Evolutionary conservation across 2,888 invertebrate genomes (phyloP), one percentile per base, ranked within the genome.

Genomic region (Frankliniella fusca): DNA sequence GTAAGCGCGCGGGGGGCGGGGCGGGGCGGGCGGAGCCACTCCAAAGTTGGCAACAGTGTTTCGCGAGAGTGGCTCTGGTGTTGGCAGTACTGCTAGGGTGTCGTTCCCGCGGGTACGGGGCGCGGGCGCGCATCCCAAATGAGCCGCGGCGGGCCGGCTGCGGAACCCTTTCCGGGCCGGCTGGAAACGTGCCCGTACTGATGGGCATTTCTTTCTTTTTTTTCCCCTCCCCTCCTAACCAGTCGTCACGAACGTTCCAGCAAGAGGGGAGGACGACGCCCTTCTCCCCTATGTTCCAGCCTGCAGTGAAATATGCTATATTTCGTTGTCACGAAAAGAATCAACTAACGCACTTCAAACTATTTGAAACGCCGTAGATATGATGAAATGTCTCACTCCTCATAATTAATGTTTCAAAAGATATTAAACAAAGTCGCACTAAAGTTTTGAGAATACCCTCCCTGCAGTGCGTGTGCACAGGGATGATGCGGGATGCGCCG

Each of bases 41-140:
- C 70, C 70, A 70, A 70, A 70, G 70, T 70, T 70, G 70, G 70
- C 70, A 70, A 70, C 70, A 70, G n/a, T 70, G 70, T 70, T 70
- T 12, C n/a, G n/a, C 70, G 23, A 2, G 70, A 70, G 70, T n/a
- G 70, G 70, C 70, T 70, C 23, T 70, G 70, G 70, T 70, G 70
- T n/a, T 70, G 70, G 70, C 70, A 9, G 65, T 11, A 23, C n/a
- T 20, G 70, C 70, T 23, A n/a, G 23, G 12, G 54, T 18, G 54
- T 54, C 54, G 18, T 18, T 54, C 18, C 54, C 15, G 15, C 54
- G 54, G 18, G 54, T 12, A 15, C 50, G 65, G 65, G 20, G 65
- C 20, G 70, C 3, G n/a, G 65, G n/a, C 9, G 65, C 65, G 70
- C 70, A n/a, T n/a, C n/a, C 5, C n/a, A 23, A 70, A 23, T 70